Evolutionary conservation across 2,797 vertebrate species (phyloP).

Genomic region (Monodelphis domestica): DNA sequence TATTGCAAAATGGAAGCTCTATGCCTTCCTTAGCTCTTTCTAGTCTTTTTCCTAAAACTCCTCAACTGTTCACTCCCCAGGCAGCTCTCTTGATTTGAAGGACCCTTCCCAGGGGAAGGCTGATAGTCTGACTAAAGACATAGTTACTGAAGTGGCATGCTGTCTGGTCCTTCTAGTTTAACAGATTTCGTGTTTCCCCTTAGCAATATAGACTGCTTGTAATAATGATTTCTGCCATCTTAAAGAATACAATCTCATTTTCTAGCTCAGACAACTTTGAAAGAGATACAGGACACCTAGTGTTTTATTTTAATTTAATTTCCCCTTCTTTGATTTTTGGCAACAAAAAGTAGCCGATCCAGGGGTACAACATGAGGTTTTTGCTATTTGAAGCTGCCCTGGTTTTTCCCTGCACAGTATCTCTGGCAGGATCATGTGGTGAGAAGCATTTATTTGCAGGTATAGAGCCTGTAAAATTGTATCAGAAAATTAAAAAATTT

Average conservation of each 20-base stretch:
- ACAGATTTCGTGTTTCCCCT: background rate
- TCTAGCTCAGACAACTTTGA: slow-evolving; percentile 8
- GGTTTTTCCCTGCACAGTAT: slow-evolving; percentile 52
- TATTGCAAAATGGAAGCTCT: background rate
- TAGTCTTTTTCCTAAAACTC: background rate
- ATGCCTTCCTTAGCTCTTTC: background rate
- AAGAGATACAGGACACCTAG: slow-evolving; percentile 35
- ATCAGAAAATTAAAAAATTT: slow-evolving; percentile 83
- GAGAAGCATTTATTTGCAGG: slow-evolving; percentile 65
- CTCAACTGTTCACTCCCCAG: background rate
- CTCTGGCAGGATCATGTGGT: slow-evolving; percentile 45
- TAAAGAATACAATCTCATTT: slow-evolving; percentile 17
- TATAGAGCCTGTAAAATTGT: slow-evolving; percentile 70
- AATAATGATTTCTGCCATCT: slow-evolving; percentile 1
- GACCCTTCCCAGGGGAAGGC: background rate
- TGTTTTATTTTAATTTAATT: slow-evolving; percentile 63
- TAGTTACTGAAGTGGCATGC: background rate
- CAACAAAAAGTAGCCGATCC: background rate
- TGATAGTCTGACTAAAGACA: accelerated
- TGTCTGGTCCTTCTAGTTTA: background rate
- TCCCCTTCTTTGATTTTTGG: slow-evolving; percentile 54
- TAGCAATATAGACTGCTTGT: background rate
- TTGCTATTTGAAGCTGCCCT: slow-evolving; percentile 33
- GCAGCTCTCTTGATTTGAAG: background rate
- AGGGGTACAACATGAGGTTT: background rate